phyloP scores from a whole-genome alignment of 2,888 invertebrate genomes.

The Drosophila siamana region DNA sequence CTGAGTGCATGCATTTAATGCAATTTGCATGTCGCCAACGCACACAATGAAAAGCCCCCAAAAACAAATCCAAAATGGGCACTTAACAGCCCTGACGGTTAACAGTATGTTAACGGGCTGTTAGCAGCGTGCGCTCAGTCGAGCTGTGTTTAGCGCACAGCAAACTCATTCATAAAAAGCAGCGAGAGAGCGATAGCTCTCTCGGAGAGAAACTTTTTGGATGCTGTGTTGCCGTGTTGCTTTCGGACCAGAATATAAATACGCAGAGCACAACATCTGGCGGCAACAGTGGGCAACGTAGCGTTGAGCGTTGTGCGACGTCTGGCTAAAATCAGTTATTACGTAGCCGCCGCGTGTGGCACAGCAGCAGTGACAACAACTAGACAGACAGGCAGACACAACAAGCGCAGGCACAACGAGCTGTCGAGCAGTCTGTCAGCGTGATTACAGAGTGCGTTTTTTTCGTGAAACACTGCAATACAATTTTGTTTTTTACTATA shows the following conservation, averaged over 20 bases:
- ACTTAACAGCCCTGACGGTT: constrained; percentile 12
- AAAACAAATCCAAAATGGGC: background rate
- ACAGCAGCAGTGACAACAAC: background rate
- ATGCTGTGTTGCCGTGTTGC: constrained; percentile 38
- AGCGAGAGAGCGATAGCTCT: constrained; percentile 8
- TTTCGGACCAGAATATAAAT: constrained; percentile 59
- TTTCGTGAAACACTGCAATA: constrained; percentile 15
- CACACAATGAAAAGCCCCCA: constrained; percentile 5
- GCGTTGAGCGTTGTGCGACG: constrained; percentile 45
- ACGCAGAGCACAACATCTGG: constrained; percentile 60
- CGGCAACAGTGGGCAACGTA: constrained; percentile 68
- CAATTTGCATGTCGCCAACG: constrained; percentile 52
- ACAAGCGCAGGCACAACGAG: too few relatives aligned
- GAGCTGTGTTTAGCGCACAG: constrained; percentile 19
- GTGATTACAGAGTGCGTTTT: constrained; percentile 13
- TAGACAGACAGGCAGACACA: constrained; percentile 2
- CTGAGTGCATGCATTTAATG: constrained; percentile 65
- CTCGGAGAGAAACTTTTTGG: constrained; percentile 32
- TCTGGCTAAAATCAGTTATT: background rate
- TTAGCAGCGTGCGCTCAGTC: background rate
- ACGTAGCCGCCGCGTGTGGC: constrained; percentile 59
- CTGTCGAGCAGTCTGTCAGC: constrained; percentile 5
- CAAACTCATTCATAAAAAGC: constrained; percentile 68
- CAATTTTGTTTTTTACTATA: too few relatives aligned
- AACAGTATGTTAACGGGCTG: constrained; percentile 12